A percentile compares a stretch with the other conserved stretches of the same genome.
phyloP scores from a whole-genome alignment of 2,888 invertebrate species.

The Scaptomyza caliginosa region DNA sequence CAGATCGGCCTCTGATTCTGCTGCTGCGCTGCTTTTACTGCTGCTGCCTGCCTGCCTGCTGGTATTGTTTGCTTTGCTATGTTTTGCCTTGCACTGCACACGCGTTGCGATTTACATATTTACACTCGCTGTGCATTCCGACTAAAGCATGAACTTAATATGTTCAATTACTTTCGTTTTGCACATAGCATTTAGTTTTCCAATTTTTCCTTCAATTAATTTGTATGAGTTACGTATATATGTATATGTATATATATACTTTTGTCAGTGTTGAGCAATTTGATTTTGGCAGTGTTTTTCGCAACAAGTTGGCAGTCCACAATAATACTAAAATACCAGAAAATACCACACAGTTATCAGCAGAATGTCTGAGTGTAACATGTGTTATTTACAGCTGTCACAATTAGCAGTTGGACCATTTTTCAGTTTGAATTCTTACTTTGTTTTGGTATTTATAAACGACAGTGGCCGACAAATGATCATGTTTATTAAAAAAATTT shows the following conservation, averaged over 20 bases:
- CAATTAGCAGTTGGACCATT: constrained; percentile 7
- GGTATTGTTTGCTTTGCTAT: constrained; percentile 59
- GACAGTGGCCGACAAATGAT: not conserved
- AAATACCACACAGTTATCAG: constrained; percentile 18
- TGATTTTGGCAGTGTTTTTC: constrained; percentile 29
- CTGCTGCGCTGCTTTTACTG: constrained; percentile 29
- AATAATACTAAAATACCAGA: not conserved
- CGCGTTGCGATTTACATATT: constrained; percentile 55
- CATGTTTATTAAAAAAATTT: not conserved
- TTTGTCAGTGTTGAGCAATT: constrained; percentile 41
- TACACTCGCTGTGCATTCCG: constrained; percentile 46
- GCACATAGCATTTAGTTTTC: constrained; percentile 43
- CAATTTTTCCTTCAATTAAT: constrained; percentile 58
- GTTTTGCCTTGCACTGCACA: constrained; percentile 58
- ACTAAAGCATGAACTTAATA: constrained; percentile 19
- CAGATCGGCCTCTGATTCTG: constrained; percentile 46
- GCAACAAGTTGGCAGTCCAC: constrained; percentile 41
- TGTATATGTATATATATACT: constrained; percentile 31
- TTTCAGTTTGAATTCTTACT: constrained; percentile 14
- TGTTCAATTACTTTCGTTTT: constrained; percentile 29
- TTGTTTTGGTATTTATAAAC: not conserved
- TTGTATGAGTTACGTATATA: constrained; percentile 60
- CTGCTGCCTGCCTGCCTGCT: constrained; percentile 47
- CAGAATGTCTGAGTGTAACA: constrained; percentile 18
- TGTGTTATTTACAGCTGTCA: constrained; percentile 18